Evolutionary conservation across 1,140 invertebrate genomes (phyloP).

Genomic region (Proales similis): DNA sequence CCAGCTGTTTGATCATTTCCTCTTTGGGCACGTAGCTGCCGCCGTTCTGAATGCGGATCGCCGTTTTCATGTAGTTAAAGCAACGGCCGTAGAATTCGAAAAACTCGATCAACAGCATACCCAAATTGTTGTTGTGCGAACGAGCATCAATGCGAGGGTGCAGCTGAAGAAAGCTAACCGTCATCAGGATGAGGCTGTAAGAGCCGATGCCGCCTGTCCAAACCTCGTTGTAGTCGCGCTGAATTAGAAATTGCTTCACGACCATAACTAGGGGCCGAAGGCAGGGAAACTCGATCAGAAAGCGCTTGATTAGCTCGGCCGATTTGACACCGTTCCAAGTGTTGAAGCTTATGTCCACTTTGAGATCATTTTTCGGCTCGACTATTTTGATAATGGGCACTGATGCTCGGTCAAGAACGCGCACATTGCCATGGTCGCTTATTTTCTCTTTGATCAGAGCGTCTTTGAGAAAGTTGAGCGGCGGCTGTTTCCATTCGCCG

Average conservation of each 20-base stretch:
- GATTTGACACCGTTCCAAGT: slow-evolving; percentile 90
- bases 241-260: slow-evolving; percentile 90
- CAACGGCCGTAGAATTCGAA: slow-evolving; percentile 91
- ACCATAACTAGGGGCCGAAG: slow-evolving; percentile 87
- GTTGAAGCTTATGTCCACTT: slow-evolving; percentile 95
- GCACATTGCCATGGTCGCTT: slow-evolving; percentile 28
- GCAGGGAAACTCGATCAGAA: slow-evolving; percentile 64
- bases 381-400: slow-evolving; percentile 93
- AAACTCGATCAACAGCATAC: slow-evolving; percentile 89
- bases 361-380: slow-evolving; percentile 83
- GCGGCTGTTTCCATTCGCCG: slow-evolving; percentile 69
- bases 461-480: slow-evolving; percentile 2
- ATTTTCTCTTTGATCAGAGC: slow-evolving; percentile 39
- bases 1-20: slow-evolving; percentile 37
- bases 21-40: slow-evolving; percentile 89
- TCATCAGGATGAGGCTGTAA: slow-evolving; percentile 95
- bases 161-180: slow-evolving; percentile 91
- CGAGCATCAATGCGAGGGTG: slow-evolving; percentile 57
- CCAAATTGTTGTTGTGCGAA: slow-evolving; percentile 65
- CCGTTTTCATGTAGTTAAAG: slow-evolving; percentile 89
- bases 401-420: slow-evolving; percentile 41
- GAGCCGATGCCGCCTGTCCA: slow-evolving; percentile 97
- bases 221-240: slow-evolving; percentile 95
- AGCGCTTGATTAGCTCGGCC: slow-evolving; percentile 80
- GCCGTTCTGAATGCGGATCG: slow-evolving; percentile 76